Evolutionary conservation across 1,140 invertebrate genomes (phyloP).

Genomic region (Chelonus insularis): DNA sequence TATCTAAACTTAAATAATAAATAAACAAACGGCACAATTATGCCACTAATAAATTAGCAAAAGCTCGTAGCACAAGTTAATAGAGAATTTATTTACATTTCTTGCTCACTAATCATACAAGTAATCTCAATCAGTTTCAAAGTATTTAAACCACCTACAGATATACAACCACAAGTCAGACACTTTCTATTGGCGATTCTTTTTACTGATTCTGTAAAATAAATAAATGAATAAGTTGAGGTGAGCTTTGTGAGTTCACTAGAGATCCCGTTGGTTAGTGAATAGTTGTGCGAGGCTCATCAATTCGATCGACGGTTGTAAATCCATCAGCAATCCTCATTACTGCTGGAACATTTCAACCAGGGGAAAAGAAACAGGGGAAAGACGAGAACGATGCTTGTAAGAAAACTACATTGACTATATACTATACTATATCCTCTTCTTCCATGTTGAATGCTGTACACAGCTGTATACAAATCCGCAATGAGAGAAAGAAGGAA

Average conservation of each 20-base stretch:
- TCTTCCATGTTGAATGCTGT: neutral
- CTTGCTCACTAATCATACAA: too few relatives aligned
- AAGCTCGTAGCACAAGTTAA: too few relatives aligned
- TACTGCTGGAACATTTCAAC: conserved; percentile 12
- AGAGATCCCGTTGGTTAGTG: conserved; percentile 7
- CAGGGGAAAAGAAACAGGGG: conserved; percentile 20
- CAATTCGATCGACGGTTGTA: conserved; percentile 14
- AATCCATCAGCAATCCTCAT: conserved; percentile 22
- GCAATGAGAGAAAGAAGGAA: conserved; percentile 24
- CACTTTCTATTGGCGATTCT: too few relatives aligned
- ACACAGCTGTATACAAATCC: conserved; percentile 12
- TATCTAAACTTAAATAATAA: too few relatives aligned
- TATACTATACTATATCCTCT: too few relatives aligned
- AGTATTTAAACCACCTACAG: too few relatives aligned
- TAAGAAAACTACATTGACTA: conserved; percentile 4
- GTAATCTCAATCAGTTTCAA: too few relatives aligned
- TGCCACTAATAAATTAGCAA: too few relatives aligned
- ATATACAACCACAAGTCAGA: too few relatives aligned
- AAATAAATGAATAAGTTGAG: neutral
- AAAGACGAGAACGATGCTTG: conserved; percentile 9
- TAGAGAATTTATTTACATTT: too few relatives aligned
- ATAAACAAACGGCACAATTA: too few relatives aligned
- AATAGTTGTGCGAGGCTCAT: conserved; percentile 1
- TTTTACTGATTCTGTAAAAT: neutral
- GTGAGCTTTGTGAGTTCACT: neutral